These are phyloP conservation scores for Patella depressa DNA, from an alignment of 2,888 invertebrate genomes.

Conservation along the genomic window DNA sequence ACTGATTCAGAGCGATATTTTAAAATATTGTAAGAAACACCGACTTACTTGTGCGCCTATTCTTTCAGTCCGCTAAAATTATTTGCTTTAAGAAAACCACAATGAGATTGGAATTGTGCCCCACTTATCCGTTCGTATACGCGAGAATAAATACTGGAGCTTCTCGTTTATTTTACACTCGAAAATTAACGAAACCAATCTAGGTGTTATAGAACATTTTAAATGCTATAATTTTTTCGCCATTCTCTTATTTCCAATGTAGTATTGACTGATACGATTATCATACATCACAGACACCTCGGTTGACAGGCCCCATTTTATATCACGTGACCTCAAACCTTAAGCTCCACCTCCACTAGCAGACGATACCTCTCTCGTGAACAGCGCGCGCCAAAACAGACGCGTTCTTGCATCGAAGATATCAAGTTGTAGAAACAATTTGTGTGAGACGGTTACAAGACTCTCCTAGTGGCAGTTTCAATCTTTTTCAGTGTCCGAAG, in stretches of 20 bases:
- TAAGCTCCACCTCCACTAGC: slow-evolving; percentile 3
- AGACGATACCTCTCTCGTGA: slow-evolving; percentile 5
- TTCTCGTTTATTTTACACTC: neutral
- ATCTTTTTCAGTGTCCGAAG: neutral
- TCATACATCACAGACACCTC: slow-evolving; percentile 1
- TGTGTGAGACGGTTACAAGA: neutral
- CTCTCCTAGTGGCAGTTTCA: neutral
- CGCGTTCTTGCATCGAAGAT: neutral
- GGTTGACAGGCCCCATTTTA: slow-evolving; percentile 1
- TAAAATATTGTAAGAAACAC: no score
- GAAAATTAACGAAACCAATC: slow-evolving; percentile 5
- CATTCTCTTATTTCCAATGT: slow-evolving; percentile 4
- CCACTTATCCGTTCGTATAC: slow-evolving; percentile 3
- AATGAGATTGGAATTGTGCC: neutral
- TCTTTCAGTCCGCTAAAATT: no score
- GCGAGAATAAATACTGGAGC: neutral
- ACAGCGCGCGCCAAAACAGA: slow-evolving; percentile 3
- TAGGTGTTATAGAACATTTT: neutral
- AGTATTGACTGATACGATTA: slow-evolving; percentile 9
- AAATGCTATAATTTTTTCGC: slow-evolving; percentile 9
- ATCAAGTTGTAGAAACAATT: neutral
- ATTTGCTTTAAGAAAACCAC: no score
- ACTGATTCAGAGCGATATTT: no score
- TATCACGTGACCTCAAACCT: slow-evolving; percentile 1
- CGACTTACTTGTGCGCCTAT: no score